Evolutionary conservation across 2,797 vertebrate genomes (phyloP).

Genomic region (Melopsittacus undulatus): DNA sequence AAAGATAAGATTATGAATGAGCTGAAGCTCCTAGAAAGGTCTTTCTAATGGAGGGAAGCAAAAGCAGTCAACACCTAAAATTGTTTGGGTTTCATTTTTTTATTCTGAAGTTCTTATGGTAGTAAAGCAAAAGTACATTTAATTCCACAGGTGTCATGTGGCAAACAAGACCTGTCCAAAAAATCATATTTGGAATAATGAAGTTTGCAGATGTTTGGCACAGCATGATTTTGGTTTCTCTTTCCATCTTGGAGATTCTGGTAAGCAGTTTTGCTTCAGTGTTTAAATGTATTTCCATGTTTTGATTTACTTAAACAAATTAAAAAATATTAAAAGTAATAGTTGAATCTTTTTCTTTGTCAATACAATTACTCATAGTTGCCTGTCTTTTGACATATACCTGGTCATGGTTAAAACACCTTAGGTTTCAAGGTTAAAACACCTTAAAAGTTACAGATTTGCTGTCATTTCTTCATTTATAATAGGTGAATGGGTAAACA

Average conservation of each 20-base stretch:
- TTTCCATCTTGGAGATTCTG: slow-evolving; percentile 72
- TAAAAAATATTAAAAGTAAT: not conserved
- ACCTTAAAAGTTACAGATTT: not conserved
- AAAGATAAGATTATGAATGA: not conserved
- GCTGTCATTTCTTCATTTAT: not conserved
- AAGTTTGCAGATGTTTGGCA: slow-evolving; percentile 83
- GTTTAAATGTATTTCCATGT: not conserved
- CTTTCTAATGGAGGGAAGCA: not conserved
- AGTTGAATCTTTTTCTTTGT: not conserved
- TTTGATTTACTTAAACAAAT: not conserved
- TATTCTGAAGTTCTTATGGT: not conserved
- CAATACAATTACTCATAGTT: not conserved
- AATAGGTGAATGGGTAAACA: not conserved
- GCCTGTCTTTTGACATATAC: not conserved
- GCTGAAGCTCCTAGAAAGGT: not conserved
- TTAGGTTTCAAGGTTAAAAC: not conserved
- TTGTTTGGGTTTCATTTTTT: not conserved
- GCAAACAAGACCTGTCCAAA: slow-evolving; percentile 86
- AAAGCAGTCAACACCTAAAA: not conserved
- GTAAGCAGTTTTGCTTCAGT: slow-evolving; percentile 69
- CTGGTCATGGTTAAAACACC: not conserved
- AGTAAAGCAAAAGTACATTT: not conserved
- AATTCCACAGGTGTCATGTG: slow-evolving; percentile 79
- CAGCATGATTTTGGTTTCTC: slow-evolving; percentile 79
- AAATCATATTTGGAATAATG: slow-evolving; percentile 84